phyloP scores from a whole-genome alignment of 2,888 invertebrate genomes.

The Abscondita cerata region DNA sequence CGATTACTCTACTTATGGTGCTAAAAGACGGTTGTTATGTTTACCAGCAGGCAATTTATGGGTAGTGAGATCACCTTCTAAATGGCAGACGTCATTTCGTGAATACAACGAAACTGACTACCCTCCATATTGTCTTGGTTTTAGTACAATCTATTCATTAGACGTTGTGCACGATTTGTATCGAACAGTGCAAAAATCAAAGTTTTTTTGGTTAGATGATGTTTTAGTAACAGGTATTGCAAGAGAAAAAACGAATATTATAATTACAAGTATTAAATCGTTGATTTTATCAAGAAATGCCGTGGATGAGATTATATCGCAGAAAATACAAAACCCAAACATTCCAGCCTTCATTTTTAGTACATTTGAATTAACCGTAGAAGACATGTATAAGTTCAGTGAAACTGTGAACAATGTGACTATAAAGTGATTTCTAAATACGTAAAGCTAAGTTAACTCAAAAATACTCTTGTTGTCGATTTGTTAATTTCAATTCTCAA shows the following conservation, averaged over 20 bases:
- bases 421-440: background rate
- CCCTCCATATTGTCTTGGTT: constrained; percentile 79
- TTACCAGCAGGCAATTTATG: constrained; percentile 57
- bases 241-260: constrained; percentile 64
- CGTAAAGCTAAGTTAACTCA: no score
- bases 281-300: constrained; percentile 14
- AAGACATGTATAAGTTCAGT: constrained; percentile 63
- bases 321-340: constrained; percentile 32
- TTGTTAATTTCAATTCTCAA: no score
- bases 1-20: constrained; percentile 67
- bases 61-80: constrained; percentile 71
- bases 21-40: constrained; percentile 70
- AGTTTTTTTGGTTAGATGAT: constrained; percentile 79
- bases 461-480: no score
- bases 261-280: constrained; percentile 59
- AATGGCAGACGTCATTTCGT: constrained; percentile 76
- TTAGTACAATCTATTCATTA: constrained; percentile 66
- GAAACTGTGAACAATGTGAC: constrained; percentile 49
- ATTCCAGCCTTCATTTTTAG: constrained; percentile 63
- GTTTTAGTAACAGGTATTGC: constrained; percentile 72
- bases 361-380: constrained; percentile 61
- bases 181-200: constrained; percentile 62
- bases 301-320: constrained; percentile 5
- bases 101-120: constrained; percentile 71
- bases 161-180: constrained; percentile 64